Percentiles rank a stretch among this genome's conserved stretches.
Conservation (phyloP, 2,888 invertebrate genomes). For the Chaetogeoica ovagalla region DNA sequence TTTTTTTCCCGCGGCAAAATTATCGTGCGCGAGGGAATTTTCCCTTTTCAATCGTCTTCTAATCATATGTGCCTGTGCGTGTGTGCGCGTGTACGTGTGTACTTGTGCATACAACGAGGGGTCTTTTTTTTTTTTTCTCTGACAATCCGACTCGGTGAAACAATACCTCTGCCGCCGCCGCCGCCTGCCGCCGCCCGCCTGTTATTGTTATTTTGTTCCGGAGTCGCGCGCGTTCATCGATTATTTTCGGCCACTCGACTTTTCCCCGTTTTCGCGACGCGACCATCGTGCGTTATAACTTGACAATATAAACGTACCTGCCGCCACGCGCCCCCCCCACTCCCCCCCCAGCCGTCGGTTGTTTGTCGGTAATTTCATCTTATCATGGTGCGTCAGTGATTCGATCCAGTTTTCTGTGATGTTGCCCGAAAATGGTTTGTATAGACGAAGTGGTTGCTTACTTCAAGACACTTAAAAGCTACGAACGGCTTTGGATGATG, state of each 20-base stretch:
- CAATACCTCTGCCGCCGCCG: neutral
- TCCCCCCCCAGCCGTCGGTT: too few species aligned
- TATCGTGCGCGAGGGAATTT: slow-evolving; percentile 26
- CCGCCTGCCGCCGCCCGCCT: too few species aligned
- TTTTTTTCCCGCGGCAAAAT: neutral
- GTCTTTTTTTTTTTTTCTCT: too few species aligned
- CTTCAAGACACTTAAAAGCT: slow-evolving; percentile 95
- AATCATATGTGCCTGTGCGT: slow-evolving; percentile 9
- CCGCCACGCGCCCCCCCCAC: too few species aligned
- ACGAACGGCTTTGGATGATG: slow-evolving; percentile 95
- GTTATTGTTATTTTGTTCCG: slow-evolving; percentile 4
- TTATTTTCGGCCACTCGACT: slow-evolving; percentile 20
- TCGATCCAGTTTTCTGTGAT: slow-evolving; percentile 47
- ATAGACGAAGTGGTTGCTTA: slow-evolving; percentile 97
- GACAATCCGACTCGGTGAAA: too few species aligned
- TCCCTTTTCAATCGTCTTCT: slow-evolving; percentile 38
- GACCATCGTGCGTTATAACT: too few species aligned
- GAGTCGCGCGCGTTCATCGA: slow-evolving; percentile 15
- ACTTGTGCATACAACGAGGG: neutral
- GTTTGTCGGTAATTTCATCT: neutral
- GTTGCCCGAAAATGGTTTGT: slow-evolving; percentile 80
- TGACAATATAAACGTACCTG: too few species aligned
- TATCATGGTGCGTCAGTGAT: slow-evolving; percentile 35
- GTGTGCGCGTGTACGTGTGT: too few species aligned
- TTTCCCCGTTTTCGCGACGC: neutral